Conservation (phyloP, 1,140 invertebrate genomes). For the Temnothorax nylanderi region DNA sequence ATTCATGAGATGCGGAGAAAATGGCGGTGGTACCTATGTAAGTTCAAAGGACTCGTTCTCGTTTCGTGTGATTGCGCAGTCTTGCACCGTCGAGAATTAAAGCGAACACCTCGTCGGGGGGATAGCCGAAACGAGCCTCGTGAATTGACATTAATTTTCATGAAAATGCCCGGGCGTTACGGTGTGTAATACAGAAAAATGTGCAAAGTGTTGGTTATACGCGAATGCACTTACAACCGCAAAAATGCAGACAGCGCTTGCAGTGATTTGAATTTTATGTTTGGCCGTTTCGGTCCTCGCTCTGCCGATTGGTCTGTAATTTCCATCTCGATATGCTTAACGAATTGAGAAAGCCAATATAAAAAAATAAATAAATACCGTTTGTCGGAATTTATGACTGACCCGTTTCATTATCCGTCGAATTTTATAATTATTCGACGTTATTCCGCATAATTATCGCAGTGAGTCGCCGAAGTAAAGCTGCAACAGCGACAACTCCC, state of each 20-base stretch:
- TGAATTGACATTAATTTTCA: slow-evolving; percentile 76
- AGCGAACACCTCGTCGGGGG: neutral
- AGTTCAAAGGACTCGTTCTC: neutral
- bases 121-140: slow-evolving; percentile 27
- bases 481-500: neutral
- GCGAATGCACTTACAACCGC: slow-evolving; percentile 5
- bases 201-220: slow-evolving; percentile 14
- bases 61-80: slow-evolving; percentile 21
- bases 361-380: neutral
- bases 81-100: slow-evolving; percentile 31
- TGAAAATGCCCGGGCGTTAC: slow-evolving; percentile 61
- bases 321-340: neutral
- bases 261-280: slow-evolving; percentile 44
- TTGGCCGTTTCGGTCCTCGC: neutral
- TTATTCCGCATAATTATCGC: neutral
- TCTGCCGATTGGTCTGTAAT: neutral
- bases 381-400: neutral
- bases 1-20: slow-evolving; percentile 33
- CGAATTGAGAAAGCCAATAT: neutral
- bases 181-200: slow-evolving; percentile 18
- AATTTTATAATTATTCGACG: neutral
- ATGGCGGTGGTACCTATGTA: neutral
- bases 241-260: slow-evolving; percentile 32
- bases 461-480: neutral
- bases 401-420: neutral